Evolutionary conservation across 2,888 invertebrate genomes (phyloP).

Genomic region (Drosophila monieri): DNA sequence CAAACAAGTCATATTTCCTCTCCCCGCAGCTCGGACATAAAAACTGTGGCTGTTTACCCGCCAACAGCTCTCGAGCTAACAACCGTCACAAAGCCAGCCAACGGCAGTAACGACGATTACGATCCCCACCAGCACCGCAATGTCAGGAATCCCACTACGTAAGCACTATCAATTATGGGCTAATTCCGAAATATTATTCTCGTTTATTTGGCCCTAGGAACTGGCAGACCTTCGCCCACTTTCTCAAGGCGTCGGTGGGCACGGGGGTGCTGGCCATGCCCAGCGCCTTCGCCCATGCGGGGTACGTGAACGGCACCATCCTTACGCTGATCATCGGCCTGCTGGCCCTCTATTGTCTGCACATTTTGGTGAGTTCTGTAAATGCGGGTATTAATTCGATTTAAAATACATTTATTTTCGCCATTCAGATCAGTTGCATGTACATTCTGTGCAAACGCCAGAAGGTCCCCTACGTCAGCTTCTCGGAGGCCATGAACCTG

Average conservation of each 20-base stretch:
- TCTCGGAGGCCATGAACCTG: conserved; percentile 92
- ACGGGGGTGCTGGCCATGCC: conserved; percentile 99
- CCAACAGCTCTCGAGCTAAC: conserved; percentile 23
- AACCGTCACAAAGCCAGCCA: conserved; percentile 27
- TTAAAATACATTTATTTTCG: not conserved
- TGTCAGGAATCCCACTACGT: conserved; percentile 90
- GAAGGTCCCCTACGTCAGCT: conserved; percentile 90
- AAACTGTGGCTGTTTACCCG: conserved; percentile 44
- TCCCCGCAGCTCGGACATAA: conserved; percentile 49
- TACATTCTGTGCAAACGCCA: conserved; percentile 86
- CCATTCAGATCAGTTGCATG: conserved; percentile 77
- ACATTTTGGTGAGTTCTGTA: conserved; percentile 89
- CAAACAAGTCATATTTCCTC: conserved; percentile 33
- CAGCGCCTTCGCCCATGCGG: conserved; percentile 92
- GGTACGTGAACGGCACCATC: conserved; percentile 93
- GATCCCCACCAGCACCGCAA: conserved; percentile 92
- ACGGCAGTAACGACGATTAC: conserved; percentile 85
- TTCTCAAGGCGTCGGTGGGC: conserved; percentile 97
- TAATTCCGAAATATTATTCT: not conserved
- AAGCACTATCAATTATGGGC: conserved; percentile 70
- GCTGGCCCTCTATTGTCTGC: conserved; percentile 97
- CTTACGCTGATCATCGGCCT: conserved; percentile 93
- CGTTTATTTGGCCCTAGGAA: conserved; percentile 87
- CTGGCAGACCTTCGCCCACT: conserved; percentile 94
- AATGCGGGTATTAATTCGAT: too few species aligned